A percentile compares a stretch with the other conserved stretches of the same genome.
Evolutionary conservation across 2,888 invertebrate species (phyloP).

Genomic region (Capitulum mitella): DNA sequence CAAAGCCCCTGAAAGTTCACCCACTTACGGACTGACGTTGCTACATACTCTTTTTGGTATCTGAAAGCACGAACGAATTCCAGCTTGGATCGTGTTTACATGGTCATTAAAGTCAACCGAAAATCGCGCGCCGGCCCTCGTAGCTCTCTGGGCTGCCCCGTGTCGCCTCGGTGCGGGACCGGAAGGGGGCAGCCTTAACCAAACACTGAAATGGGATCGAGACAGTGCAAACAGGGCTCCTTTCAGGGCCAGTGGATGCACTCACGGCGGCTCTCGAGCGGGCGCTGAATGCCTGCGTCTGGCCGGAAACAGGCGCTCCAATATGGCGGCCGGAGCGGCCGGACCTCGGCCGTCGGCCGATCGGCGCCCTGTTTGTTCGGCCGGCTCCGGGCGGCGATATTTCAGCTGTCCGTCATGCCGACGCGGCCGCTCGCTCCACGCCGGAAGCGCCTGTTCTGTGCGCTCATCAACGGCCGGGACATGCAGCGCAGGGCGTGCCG

Average conservation of each 20-base stretch:
- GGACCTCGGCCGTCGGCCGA: background rate
- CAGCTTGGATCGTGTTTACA: background rate
- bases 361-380: background rate
- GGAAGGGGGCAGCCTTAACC: background rate
- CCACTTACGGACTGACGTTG: too few species aligned
- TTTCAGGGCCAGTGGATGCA: too few species aligned
- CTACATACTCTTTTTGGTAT: too few species aligned
- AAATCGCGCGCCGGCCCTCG: too few species aligned
- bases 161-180: too few species aligned
- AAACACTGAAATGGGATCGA: background rate
- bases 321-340: background rate
- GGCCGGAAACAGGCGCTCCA: background rate
- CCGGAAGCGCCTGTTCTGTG: background rate
- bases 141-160: too few species aligned
- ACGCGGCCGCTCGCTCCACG: background rate
- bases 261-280: too few species aligned
- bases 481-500: too few species aligned
- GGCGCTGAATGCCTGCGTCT: background rate
- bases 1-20: too few species aligned
- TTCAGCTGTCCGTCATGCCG: background rate
- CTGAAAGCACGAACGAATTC: background rate
- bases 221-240: background rate
- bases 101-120: background rate
- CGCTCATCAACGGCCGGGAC: background rate
- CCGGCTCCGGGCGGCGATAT: too few species aligned